These are phyloP conservation scores for Pteropus rufus DNA, from an alignment of 2,797 vertebrate genomes.

Conservation along the genomic window DNA sequence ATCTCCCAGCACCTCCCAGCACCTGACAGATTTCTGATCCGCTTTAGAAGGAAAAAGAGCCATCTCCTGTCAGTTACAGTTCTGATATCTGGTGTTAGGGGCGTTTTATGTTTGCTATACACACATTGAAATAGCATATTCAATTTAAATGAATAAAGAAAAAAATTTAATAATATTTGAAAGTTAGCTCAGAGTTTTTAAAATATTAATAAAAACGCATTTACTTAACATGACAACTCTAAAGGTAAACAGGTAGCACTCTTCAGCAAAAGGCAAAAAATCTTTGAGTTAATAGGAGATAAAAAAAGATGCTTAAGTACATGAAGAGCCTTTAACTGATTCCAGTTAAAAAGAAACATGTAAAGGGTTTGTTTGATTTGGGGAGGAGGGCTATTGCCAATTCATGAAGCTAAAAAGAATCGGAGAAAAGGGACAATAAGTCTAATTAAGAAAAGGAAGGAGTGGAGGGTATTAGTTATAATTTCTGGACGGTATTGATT, in stretches of 20 bases:
- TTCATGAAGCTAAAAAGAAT: background rate
- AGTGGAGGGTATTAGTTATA: background rate
- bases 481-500: background rate
- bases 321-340: background rate
- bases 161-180: background rate
- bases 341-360: background rate
- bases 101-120: background rate
- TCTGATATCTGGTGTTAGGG: background rate
- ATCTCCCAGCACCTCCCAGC: background rate
- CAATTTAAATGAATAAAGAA: background rate
- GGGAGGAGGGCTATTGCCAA: background rate
- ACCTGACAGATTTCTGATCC: background rate
- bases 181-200: background rate
- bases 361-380: background rate
- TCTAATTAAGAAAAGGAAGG: background rate
- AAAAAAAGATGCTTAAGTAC: background rate
- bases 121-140: background rate
- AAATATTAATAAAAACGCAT: background rate
- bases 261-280: background rate
- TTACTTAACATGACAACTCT: background rate
- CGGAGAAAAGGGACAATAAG: background rate
- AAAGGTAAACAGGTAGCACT: background rate
- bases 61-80: background rate
- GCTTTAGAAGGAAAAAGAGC: background rate
- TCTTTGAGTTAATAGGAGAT: background rate